Evolutionary conservation across 1,140 invertebrate species (phyloP).

Genomic region (Micrasema longulum): DNA sequence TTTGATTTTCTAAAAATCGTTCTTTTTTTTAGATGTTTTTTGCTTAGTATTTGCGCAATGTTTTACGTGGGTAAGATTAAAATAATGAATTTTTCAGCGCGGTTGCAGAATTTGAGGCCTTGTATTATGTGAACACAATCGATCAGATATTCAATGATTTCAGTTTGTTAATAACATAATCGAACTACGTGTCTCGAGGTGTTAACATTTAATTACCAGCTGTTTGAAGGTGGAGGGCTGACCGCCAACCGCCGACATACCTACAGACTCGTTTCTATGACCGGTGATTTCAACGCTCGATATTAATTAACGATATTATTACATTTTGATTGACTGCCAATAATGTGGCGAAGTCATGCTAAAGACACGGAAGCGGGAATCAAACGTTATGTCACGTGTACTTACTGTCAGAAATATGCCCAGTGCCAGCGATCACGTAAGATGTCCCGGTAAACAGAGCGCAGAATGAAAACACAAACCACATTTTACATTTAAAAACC

Average conservation of each 20-base stretch:
- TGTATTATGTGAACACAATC: too few relatives aligned
- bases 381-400: conserved; percentile 38
- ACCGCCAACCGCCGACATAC: background rate
- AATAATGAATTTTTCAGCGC: too few relatives aligned
- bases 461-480: conserved; percentile 53
- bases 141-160: too few relatives aligned
- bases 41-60: background rate
- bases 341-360: background rate
- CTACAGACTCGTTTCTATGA: background rate
- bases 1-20: too few relatives aligned
- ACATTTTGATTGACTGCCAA: conserved; percentile 9
- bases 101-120: too few relatives aligned
- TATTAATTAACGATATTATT: conserved; percentile 29
- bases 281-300: conserved; percentile 27
- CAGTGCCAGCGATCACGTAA: conserved; percentile 41
- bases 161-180: background rate
- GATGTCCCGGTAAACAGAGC: conserved; percentile 45
- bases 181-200: conserved; percentile 11
- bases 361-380: conserved; percentile 9
- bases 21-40: too few relatives aligned
- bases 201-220: conserved; percentile 25
- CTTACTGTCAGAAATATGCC: conserved; percentile 50
- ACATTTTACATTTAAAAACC: conserved; percentile 48
- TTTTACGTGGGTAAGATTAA: background rate
- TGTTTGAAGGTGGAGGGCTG: conserved; percentile 15